Evolutionary conservation across 2,888 invertebrate genomes (phyloP).

Genomic region (Epinotia brunnichana): DNA sequence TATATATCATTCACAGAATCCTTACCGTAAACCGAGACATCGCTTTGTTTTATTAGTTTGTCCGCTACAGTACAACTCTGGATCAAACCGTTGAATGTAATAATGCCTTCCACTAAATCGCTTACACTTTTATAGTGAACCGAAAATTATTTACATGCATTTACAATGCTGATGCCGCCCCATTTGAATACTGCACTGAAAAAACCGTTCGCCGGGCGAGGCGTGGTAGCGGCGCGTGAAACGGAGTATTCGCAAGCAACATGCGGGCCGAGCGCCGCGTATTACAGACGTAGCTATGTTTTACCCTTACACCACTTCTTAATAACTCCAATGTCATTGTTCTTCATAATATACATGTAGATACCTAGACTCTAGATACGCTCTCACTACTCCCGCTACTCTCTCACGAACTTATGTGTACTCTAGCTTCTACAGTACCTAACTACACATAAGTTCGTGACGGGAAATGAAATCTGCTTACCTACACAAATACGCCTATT

Average conservation of each 20-base stretch:
- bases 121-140: conserved; percentile 78
- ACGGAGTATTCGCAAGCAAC: conserved; percentile 51
- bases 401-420: no score
- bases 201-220: conserved; percentile 56
- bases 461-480: neutral
- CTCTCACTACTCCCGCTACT: no score
- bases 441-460: neutral
- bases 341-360: neutral
- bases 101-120: conserved; percentile 64
- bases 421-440: no score
- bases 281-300: neutral
- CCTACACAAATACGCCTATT: neutral
- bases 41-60: conserved; percentile 52
- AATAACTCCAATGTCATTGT: conserved; percentile 8
- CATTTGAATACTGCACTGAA: conserved; percentile 71
- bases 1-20: conserved; percentile 38
- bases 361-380: no score
- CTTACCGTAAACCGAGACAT: conserved; percentile 81
- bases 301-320: conserved; percentile 20
- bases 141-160: conserved; percentile 78
- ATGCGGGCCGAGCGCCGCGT: conserved; percentile 32
- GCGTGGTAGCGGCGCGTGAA: conserved; percentile 28
- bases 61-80: conserved; percentile 60
- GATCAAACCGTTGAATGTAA: conserved; percentile 64
- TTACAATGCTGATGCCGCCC: conserved; percentile 77